Base-by-base conservation (phyloP, 2,797 vertebrate species). In the Kryptolebias ocellatus region DNA sequence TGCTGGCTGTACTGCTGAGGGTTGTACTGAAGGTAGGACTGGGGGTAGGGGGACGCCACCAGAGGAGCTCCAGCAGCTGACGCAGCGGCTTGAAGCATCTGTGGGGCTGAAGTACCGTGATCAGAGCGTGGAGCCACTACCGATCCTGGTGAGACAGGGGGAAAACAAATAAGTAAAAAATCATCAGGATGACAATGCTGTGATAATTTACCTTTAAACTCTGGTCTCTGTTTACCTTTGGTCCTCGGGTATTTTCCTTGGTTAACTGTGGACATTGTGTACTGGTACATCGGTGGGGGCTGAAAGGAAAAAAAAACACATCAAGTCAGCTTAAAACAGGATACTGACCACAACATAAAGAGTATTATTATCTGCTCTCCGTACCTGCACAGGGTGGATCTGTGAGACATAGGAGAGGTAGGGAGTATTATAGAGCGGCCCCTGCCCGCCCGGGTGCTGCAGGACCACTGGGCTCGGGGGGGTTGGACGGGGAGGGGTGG, bases 21-120 rank as follows among this genome's bases (percentile, higher is more conserved):
- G 81, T 91, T 95, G 80, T 97, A 97, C 74, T 95, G 95, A 70
- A 97, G 94, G 86, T 96, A 97, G 34, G 95, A 94, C 70, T 95
- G 95, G 2, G 95, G 92, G 31, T 96, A 96, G 1, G 95, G 95
- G 2, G 96, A 95, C 0, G 96, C 95, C 61, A 96, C 95, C 20
- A 97, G 88, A 0, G 95, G 95, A 0, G 96, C 94, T 0, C 95
- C 95, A 0, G 95, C 95, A 0, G 95, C 95, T 5, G 95, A 94
- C 0, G 95, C 92, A 0, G 96, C 94, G 0, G 95, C 94, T 85
- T 95, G 96, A 74, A 97, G 88, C 89, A 97, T 95, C 0, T 94
- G 93, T 5, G 95, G 93, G 0, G 93, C 95, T 0, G 95, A 93
- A 5, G 92, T 90, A 55, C 92, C 94, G 50, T 96, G 95, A 81